Conservation (phyloP, 1,140 invertebrate species). For the Drosophila busckii region DNA sequence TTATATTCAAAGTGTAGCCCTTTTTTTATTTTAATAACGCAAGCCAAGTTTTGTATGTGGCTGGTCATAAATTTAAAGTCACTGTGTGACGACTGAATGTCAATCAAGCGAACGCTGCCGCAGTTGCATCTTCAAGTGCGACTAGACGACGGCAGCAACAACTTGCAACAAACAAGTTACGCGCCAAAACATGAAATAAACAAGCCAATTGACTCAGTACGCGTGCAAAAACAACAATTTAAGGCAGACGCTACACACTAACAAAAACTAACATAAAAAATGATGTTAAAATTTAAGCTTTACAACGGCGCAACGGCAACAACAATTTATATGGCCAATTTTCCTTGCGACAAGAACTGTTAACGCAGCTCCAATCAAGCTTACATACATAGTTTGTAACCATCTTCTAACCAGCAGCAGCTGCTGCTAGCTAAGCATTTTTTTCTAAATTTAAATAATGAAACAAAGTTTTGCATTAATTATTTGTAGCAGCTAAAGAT, state of each 20-base stretch:
- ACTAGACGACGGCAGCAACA: constrained; percentile 17
- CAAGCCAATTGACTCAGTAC: constrained; percentile 58
- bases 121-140: constrained; percentile 34
- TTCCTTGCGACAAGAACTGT: constrained; percentile 48
- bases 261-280: too few relatives aligned
- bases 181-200: constrained; percentile 71
- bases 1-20: too few relatives aligned
- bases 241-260: constrained; percentile 15
- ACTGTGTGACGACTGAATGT: constrained; percentile 12
- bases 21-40: too few relatives aligned
- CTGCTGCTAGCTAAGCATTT: constrained; percentile 62
- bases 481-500: too few relatives aligned
- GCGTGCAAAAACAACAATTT: constrained; percentile 10
- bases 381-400: constrained; percentile 29
- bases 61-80: too few relatives aligned
- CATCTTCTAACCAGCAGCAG: constrained; percentile 16
- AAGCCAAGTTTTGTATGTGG: too few relatives aligned
- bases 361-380: constrained; percentile 10
- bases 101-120: constrained; percentile 44
- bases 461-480: too few relatives aligned
- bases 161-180: constrained; percentile 57
- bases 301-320: constrained; percentile 27
- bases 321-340: constrained; percentile 53
- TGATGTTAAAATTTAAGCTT: constrained; percentile 12
- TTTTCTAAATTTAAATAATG: constrained; percentile 20